Evolutionary conservation across 1,140 invertebrate genomes (phyloP).

Genomic region (Drosophila parvula): DNA sequence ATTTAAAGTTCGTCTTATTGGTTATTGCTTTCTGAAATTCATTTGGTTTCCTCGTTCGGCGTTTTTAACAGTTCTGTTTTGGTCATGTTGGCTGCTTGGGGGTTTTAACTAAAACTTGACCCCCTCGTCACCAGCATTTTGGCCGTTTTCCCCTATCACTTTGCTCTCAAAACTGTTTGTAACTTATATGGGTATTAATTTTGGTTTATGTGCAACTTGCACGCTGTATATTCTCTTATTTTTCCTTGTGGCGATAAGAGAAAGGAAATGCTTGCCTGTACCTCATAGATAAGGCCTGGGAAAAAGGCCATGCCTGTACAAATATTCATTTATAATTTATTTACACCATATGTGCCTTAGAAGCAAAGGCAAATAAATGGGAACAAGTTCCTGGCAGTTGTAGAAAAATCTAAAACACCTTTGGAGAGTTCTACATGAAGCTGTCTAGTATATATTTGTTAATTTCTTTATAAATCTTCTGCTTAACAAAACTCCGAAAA

Average conservation of each 20-base stretch:
- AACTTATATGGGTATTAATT: slow-evolving; percentile 74
- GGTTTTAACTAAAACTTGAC: too few species aligned
- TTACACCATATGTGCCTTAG: slow-evolving; percentile 31
- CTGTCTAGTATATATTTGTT: background rate
- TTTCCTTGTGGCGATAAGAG: slow-evolving; percentile 49
- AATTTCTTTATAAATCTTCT: background rate
- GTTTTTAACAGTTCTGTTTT: too few species aligned
- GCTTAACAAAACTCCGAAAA: background rate
- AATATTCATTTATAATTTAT: slow-evolving; percentile 61
- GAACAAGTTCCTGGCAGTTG: background rate
- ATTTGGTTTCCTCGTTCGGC: too few species aligned
- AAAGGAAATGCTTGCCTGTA: too few species aligned
- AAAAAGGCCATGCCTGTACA: slow-evolving; percentile 23
- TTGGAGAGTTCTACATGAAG: too few species aligned
- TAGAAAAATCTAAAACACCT: background rate
- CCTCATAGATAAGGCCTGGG: too few species aligned
- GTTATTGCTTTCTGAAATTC: too few species aligned
- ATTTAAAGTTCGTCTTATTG: too few species aligned
- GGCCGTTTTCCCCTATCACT: slow-evolving; percentile 2
- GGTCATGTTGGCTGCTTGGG: too few species aligned
- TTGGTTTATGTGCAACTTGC: slow-evolving; percentile 75
- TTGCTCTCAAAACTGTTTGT: slow-evolving; percentile 36
- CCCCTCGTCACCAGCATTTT: background rate
- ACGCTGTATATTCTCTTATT: slow-evolving; percentile 58
- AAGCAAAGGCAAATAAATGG: slow-evolving; percentile 5